Percentiles rank a stretch among this genome's conserved stretches.
phyloP scores from a whole-genome alignment of 2,797 vertebrate species.

The Botia almorhae region DNA sequence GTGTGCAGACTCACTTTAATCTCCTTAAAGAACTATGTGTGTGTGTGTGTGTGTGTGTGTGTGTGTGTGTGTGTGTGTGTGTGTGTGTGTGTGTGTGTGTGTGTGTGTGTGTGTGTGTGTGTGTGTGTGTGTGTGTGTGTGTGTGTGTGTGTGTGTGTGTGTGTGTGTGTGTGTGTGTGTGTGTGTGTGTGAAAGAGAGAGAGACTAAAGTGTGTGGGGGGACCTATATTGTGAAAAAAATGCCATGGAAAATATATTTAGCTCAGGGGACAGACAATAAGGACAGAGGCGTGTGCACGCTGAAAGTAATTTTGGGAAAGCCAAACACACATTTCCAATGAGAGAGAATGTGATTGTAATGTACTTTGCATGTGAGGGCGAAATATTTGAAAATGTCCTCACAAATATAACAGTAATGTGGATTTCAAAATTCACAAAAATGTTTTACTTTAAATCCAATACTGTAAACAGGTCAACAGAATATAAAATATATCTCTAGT shows the following conservation, averaged over 20 bases:
- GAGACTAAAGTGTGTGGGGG: neutral
- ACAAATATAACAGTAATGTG: no score
- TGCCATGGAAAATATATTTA: neutral
- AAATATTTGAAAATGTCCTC: no score
- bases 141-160: neutral
- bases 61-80: neutral
- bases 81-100: neutral
- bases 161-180: neutral
- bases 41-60: neutral
- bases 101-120: neutral
- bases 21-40: neutral
- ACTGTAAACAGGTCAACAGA: neutral
- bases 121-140: neutral
- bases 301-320: no score
- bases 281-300: no score
- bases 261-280: neutral
- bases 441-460: neutral
- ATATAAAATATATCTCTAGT: neutral
- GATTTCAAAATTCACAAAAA: no score
- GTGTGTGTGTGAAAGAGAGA: neutral
- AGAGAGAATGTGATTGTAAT: neutral
- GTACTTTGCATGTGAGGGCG: no score
- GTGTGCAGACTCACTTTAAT: conserved; percentile 30
- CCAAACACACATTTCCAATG: no score
- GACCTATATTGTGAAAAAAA: neutral